Percentiles rank a stretch among this genome's conserved stretches.
Conservation (phyloP, 2,797 vertebrate species). For the Leucoraja ocellata region DNA sequence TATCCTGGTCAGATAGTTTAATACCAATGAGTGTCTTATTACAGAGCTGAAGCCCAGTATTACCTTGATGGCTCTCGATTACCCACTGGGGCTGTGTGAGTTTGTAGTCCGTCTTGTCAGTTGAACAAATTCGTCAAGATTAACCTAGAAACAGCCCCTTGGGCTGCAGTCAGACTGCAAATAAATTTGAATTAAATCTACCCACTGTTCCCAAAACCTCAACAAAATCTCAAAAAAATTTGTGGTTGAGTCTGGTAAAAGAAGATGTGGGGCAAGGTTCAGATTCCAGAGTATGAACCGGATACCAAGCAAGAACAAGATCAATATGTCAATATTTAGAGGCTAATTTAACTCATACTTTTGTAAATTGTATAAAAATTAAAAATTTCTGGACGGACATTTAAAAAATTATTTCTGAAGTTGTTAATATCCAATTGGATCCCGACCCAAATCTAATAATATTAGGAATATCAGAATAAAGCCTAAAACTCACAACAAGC, state of each 20-base stretch:
- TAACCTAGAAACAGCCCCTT: neutral
- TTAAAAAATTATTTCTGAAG: no score
- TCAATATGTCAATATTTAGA: no score
- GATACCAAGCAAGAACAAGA: neutral
- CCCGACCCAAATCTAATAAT: no score
- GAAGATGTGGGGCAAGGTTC: neutral
- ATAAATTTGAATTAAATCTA: neutral
- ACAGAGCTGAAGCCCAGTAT: neutral
- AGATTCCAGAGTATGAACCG: neutral
- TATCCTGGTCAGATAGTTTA: neutral
- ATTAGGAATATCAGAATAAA: no score
- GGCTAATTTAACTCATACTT: no score
- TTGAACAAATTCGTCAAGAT: neutral
- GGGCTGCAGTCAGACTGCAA: neutral
- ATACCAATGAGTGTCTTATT: constrained; percentile 14
- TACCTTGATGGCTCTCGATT: neutral
- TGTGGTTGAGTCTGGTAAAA: neutral
- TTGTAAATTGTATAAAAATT: no score
- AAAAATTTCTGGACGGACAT: no score
- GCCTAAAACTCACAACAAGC: no score
- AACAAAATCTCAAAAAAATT: neutral
- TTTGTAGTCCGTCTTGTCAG: neutral
- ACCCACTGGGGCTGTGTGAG: neutral
- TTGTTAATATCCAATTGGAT: no score
- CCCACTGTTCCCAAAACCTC: neutral